These are phyloP conservation scores for Dufourea novaeangliae DNA, from an alignment of 1,140 invertebrate genomes.

Conservation along the genomic window DNA sequence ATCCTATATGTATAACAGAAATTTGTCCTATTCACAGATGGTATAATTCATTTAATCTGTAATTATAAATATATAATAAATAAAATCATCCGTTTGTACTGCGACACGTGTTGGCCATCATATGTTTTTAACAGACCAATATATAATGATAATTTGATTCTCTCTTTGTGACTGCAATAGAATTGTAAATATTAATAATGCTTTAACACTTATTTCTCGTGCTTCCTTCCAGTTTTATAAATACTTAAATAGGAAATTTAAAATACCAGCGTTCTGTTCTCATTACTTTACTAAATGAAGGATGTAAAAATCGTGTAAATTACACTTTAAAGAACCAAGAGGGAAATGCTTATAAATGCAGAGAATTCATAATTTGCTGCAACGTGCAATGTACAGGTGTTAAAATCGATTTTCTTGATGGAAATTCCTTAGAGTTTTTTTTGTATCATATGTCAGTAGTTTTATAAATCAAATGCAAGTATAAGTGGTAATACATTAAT, in stretches of 20 bases:
- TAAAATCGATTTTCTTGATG: background rate
- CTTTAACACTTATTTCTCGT: conserved; percentile 10
- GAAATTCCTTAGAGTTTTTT: conserved; percentile 2
- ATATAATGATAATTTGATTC: conserved; percentile 19
- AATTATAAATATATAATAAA: conserved; percentile 29
- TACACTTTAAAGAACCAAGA: background rate
- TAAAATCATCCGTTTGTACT: conserved; percentile 38
- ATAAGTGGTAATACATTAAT: conserved; percentile 24
- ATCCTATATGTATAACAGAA: conserved; percentile 43
- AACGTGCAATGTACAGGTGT: background rate
- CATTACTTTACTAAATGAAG: background rate
- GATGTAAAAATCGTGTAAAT: background rate
- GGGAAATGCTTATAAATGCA: conserved; percentile 45
- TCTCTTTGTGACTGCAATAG: background rate
- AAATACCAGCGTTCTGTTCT: background rate
- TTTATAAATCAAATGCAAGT: background rate
- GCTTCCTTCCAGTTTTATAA: conserved; percentile 14
- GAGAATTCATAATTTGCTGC: conserved; percentile 6
- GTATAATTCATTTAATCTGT: conserved; percentile 12
- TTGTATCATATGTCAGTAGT: conserved; percentile 8
- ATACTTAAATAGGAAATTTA: conserved; percentile 3
- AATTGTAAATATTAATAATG: conserved; percentile 4
- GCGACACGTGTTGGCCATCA: conserved; percentile 1
- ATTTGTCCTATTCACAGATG: conserved; percentile 30
- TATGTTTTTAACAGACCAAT: background rate